phyloP scores from a whole-genome alignment of 1,140 invertebrate genomes.

The Nautilus pompilius region DNA sequence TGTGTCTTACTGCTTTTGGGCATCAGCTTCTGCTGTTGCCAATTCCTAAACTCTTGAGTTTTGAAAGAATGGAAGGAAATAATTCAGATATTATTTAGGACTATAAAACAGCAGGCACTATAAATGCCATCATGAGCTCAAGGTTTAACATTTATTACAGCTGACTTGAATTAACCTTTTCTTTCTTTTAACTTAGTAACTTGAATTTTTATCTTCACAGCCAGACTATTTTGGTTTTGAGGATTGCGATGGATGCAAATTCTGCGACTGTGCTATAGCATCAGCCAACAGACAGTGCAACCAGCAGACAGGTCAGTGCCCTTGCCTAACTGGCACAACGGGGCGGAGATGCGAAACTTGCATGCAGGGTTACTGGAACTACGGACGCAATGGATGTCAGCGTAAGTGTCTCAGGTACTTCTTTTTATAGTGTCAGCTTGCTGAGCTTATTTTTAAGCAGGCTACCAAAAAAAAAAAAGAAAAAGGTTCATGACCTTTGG shows the following conservation, averaged over 20 bases:
- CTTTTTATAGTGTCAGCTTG: too few species aligned
- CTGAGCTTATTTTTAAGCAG: too few species aligned
- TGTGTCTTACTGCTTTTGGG: too few species aligned
- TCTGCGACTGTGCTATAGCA: constrained; percentile 79
- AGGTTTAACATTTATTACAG: too few species aligned
- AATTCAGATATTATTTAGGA: too few species aligned
- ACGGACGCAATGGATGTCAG: constrained; percentile 77
- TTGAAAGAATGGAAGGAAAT: too few species aligned
- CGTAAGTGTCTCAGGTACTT: constrained; percentile 62
- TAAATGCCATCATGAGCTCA: too few species aligned
- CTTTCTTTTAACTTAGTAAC: constrained; percentile 31
- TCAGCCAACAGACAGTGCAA: constrained; percentile 81
- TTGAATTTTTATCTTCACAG: constrained; percentile 65
- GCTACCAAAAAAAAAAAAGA: too few species aligned
- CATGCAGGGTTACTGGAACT: constrained; percentile 90
- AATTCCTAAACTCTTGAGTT: too few species aligned
- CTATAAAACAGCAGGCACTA: too few species aligned
- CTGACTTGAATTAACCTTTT: neutral
- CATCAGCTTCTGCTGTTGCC: too few species aligned
- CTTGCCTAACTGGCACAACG: constrained; percentile 62
- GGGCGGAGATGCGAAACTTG: constrained; percentile 87
- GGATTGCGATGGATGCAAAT: constrained; percentile 73
- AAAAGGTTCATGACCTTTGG: too few species aligned
- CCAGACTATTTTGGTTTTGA: constrained; percentile 62
- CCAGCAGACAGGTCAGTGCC: constrained; percentile 82